A percentile compares a stretch with the other conserved stretches of the same genome.
These are phyloP conservation scores for Bagarius yarrelli DNA, from an alignment of 2,113 vertebrate species.

Conservation along the genomic window DNA sequence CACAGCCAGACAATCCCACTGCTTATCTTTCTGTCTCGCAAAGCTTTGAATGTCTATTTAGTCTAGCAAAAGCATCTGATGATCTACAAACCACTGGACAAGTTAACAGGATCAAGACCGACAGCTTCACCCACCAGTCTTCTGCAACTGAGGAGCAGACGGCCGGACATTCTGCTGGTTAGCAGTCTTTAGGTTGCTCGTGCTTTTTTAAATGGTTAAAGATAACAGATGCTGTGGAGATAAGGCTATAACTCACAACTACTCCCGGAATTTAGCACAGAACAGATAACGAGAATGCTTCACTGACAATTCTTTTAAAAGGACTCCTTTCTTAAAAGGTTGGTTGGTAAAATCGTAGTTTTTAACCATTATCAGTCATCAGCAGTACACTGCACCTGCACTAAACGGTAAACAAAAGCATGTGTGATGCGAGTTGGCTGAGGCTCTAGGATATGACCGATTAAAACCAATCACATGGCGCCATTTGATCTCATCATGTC, in stretches of 20 bases:
- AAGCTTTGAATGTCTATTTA: background rate
- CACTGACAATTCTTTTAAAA: background rate
- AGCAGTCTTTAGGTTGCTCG: background rate
- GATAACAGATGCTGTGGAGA: background rate
- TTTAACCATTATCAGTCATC: background rate
- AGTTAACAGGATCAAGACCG: background rate
- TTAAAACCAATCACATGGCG: conserved; percentile 30
- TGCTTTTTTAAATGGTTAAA: background rate
- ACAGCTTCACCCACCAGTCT: background rate
- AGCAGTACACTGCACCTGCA: background rate
- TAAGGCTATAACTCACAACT: background rate
- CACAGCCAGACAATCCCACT: background rate
- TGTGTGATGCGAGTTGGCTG: background rate
- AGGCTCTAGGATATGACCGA: conserved; percentile 31
- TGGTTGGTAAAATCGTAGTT: background rate
- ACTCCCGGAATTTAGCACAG: background rate
- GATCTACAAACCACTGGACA: background rate
- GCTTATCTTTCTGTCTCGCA: background rate
- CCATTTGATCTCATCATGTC: conserved; percentile 33
- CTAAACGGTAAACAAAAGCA: conserved; percentile 16
- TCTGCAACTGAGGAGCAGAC: background rate
- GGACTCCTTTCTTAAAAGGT: background rate
- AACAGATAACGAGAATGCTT: background rate
- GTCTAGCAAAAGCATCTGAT: background rate
- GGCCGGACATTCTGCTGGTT: background rate